Evolutionary conservation across 2,113 vertebrate species (phyloP).

Genomic region (Megaceryle torquata): DNA sequence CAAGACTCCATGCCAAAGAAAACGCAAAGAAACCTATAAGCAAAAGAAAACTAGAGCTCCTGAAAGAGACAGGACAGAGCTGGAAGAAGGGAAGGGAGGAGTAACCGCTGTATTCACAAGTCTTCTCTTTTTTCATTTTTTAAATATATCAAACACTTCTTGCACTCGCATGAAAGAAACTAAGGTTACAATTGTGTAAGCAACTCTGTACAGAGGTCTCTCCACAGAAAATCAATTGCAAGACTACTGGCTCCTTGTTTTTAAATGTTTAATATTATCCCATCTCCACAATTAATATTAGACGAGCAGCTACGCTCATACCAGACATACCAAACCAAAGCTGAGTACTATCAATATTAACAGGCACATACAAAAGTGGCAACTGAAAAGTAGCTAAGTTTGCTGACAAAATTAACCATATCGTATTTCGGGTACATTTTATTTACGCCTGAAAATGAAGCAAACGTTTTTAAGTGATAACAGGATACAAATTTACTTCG

Average conservation of each 20-base stretch:
- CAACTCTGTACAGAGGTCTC: not conserved
- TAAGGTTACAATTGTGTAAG: not conserved
- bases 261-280: conserved; percentile 56
- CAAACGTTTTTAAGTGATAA: conserved; percentile 7
- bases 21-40: not conserved
- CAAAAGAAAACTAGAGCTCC: not conserved
- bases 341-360: not conserved
- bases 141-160: not conserved
- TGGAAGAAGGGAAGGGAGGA: not conserved
- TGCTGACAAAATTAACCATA: conserved; percentile 26
- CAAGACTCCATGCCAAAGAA: not conserved
- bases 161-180: not conserved
- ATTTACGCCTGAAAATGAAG: conserved; percentile 27
- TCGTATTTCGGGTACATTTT: not conserved
- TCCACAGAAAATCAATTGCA: conserved; percentile 47
- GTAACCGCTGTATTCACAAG: not conserved
- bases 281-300: conserved; percentile 24
- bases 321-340: conserved; percentile 27
- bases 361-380: not conserved
- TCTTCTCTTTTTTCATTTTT: not conserved
- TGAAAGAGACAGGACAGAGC: not conserved
- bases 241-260: conserved; percentile 48
- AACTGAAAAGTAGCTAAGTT: not conserved
- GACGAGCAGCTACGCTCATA: not conserved
- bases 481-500: not conserved